Evolutionary conservation across 2,113 vertebrate genomes (phyloP), one percentile per base, ranked within the genome.

Genomic region (Rhombomys opimus): DNA sequence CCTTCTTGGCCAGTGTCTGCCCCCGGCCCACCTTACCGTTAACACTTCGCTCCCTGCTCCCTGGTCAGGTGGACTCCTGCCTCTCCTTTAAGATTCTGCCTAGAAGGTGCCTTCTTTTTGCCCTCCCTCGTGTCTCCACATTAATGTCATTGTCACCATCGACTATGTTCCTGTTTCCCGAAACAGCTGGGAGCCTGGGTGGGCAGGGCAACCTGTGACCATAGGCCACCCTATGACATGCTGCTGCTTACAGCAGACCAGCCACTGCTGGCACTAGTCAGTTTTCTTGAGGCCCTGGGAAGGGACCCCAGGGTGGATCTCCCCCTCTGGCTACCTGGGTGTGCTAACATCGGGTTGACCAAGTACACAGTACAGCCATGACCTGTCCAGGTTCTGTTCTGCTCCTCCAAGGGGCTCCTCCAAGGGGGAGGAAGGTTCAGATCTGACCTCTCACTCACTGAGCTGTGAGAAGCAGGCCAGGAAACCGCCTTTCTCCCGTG

Each of bases 181-280:
- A 27, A n/a, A 17, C 4, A 72, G 35, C 2, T 54, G 46, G 25
- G 46, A 30, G 14, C 3, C 46, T 46, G 14, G 46, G 46, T 77
- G 41, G 46, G 75, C 11, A 25, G 75, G 70, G 35, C 35, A 20
- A 27, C 38, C 81, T 84, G 25, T n/a, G 80, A 27, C 54, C 54
- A 46, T 46, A 25, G 75, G 70, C 15, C 35, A 20, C 15, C 38
- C 81, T 84, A 38, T 57, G 80, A 27, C 54, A 46, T 12, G 4
- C 57, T 14, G 10, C 41, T 1, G 0, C 14, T 17, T 17, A 25
- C 6, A 22, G 63, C 10, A 54, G 76, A 75, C 25, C n/a, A n/a
- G 61, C 4, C 0, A 0, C 52, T 72, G 67, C 6, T 5, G 67
- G 57, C 14, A 3, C 72, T 77, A 15, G 22, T 8, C 6, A 2